A percentile compares a stretch with the other conserved stretches of the same genome.
phyloP scores from a whole-genome alignment of 1,140 invertebrate genomes.

The Calephelis nemesis region DNA sequence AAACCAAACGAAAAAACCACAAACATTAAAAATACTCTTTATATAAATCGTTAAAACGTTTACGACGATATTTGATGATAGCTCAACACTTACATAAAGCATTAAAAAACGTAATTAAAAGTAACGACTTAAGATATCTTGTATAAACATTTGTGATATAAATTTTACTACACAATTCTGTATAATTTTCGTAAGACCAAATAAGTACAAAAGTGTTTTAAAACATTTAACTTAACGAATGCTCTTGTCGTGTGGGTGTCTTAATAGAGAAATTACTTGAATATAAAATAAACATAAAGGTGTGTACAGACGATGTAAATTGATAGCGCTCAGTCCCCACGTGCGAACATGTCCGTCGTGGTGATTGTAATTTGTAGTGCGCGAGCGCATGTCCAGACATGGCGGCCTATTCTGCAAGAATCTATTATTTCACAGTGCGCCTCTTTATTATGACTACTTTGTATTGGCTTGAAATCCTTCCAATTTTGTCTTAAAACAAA shows the following conservation, averaged over 20 bases:
- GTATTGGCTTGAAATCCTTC: too few species aligned
- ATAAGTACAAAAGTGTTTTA: constrained; percentile 15
- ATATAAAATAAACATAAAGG: constrained; percentile 67
- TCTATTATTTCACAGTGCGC: not conserved
- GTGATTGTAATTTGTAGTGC: constrained; percentile 78
- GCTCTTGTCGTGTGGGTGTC: constrained; percentile 41
- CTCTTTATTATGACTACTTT: too few species aligned
- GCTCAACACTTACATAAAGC: constrained; percentile 12
- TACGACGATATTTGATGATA: not conserved
- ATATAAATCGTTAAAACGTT: constrained; percentile 13
- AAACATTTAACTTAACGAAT: constrained; percentile 25
- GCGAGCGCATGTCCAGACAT: constrained; percentile 49
- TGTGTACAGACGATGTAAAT: constrained; percentile 54
- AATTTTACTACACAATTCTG: constrained; percentile 11
- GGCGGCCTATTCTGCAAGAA: constrained; percentile 10
- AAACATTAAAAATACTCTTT: constrained; percentile 2
- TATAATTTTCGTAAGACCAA: constrained; percentile 22
- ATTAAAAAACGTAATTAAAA: constrained; percentile 17
- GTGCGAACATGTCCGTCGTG: constrained; percentile 65
- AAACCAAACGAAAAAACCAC: not conserved
- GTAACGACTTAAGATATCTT: constrained; percentile 18
- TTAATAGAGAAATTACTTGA: constrained; percentile 75
- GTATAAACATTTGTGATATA: constrained; percentile 7
- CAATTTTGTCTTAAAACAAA: too few species aligned
- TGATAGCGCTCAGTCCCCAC: constrained; percentile 61